A percentile compares a stretch with the other conserved stretches of the same genome.
phyloP scores from a whole-genome alignment of 2,797 vertebrate species.

The Gymnocypris eckloni region DNA sequence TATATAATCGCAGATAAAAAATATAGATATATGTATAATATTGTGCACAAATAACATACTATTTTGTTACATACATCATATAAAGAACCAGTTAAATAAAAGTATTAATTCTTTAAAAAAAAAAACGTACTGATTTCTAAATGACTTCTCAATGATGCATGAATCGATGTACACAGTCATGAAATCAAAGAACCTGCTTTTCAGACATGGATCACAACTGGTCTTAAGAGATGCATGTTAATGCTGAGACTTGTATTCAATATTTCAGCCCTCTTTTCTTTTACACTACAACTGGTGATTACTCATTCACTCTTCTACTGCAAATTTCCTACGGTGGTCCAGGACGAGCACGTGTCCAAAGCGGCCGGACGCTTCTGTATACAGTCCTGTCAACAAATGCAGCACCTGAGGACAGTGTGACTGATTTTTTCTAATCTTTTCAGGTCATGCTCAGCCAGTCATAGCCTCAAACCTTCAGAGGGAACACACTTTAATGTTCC shows the following conservation, averaged over 20 bases:
- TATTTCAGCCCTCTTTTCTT: background rate
- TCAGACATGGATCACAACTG: background rate
- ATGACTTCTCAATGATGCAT: background rate
- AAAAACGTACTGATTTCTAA: too few relatives aligned
- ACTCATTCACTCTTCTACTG: slow-evolving; percentile 2
- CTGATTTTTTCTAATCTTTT: slow-evolving; percentile 23
- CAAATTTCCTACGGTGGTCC: background rate
- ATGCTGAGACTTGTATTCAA: background rate
- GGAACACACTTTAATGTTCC: background rate
- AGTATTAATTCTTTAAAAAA: background rate
- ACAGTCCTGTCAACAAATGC: slow-evolving; percentile 32
- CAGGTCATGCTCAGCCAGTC: slow-evolving; percentile 46
- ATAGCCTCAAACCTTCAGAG: slow-evolving; percentile 9
- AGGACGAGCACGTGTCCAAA: slow-evolving; percentile 8
- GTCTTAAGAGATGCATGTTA: background rate
- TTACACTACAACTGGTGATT: slow-evolving; percentile 7
- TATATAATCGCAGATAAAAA: background rate
- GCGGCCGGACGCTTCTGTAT: background rate
- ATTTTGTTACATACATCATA: background rate
- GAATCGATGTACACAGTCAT: background rate
- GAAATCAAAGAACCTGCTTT: background rate
- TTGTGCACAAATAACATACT: background rate
- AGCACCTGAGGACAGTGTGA: slow-evolving; percentile 18
- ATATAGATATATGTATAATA: background rate
- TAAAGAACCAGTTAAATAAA: background rate